phyloP scores from a whole-genome alignment of 2,797 vertebrate species.

The Trematocara caparti region DNA sequence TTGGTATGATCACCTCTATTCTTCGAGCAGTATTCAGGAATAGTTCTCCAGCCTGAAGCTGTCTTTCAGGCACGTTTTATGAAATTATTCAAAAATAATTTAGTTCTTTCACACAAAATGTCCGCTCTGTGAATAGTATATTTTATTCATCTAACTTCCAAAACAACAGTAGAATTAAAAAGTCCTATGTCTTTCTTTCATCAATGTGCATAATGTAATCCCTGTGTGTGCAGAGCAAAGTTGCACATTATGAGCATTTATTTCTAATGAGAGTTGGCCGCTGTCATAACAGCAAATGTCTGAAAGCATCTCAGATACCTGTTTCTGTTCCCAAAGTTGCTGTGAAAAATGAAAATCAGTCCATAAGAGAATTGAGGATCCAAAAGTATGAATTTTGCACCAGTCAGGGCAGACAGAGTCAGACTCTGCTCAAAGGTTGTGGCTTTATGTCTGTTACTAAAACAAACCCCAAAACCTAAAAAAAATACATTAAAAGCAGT shows the following conservation, averaged over 20 bases:
- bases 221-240: background rate
- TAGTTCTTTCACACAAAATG: background rate
- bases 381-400: background rate
- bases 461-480: background rate
- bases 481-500: background rate
- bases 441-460: background rate
- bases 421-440: background rate
- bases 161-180: background rate
- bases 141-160: background rate
- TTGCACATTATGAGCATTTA: background rate
- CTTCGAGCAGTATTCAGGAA: background rate
- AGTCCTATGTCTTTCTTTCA: background rate
- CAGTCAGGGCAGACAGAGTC: background rate
- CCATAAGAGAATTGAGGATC: background rate
- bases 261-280: background rate
- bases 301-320: background rate
- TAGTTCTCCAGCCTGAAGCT: background rate
- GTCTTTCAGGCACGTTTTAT: background rate
- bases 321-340: background rate
- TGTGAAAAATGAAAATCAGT: background rate
- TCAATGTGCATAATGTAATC: background rate
- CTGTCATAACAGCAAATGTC: background rate
- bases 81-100: background rate
- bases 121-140: background rate
- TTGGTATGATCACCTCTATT: background rate